Evolutionary conservation across 1,140 invertebrate genomes (phyloP).

Genomic region (Teleogryllus occipitalis): DNA sequence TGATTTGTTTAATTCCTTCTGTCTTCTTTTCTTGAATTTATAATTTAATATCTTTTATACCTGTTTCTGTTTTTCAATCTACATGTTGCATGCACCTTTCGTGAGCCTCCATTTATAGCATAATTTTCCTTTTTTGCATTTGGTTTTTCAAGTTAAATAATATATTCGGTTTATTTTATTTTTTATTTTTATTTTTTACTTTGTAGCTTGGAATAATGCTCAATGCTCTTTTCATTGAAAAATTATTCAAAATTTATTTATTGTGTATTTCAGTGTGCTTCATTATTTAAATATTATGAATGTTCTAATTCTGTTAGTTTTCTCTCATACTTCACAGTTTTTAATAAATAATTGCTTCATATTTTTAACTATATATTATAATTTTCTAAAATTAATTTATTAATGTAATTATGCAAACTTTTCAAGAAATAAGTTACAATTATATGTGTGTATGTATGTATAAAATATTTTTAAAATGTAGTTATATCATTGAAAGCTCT

Average conservation of each 20-base stretch:
- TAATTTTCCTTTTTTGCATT: background rate
- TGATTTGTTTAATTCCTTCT: slow-evolving; percentile 21
- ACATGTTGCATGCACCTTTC: background rate
- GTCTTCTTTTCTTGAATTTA: slow-evolving; percentile 11
- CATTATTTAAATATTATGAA: too few species aligned
- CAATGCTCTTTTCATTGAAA: background rate
- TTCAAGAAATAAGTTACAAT: too few species aligned
- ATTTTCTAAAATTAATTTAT: too few species aligned
- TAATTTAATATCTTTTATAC: slow-evolving; percentile 13
- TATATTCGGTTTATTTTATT: too few species aligned
- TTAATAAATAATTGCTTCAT: too few species aligned
- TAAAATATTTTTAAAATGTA: too few species aligned
- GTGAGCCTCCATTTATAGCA: background rate
- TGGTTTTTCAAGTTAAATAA: slow-evolving; percentile 6
- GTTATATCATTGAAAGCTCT: too few species aligned
- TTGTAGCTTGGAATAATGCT: background rate
- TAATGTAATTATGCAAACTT: too few species aligned
- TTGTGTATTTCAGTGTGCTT: background rate
- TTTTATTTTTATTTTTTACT: slow-evolving; percentile 7
- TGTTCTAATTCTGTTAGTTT: too few species aligned
- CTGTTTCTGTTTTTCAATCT: background rate
- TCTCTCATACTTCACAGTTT: too few species aligned
- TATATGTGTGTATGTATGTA: too few species aligned
- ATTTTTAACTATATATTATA: too few species aligned
- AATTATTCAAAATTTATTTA: background rate